Evolutionary conservation across 2,888 invertebrate species (phyloP), one percentile per base, ranked within the genome.

Genomic region (Phyllotreta cruciferae): DNA sequence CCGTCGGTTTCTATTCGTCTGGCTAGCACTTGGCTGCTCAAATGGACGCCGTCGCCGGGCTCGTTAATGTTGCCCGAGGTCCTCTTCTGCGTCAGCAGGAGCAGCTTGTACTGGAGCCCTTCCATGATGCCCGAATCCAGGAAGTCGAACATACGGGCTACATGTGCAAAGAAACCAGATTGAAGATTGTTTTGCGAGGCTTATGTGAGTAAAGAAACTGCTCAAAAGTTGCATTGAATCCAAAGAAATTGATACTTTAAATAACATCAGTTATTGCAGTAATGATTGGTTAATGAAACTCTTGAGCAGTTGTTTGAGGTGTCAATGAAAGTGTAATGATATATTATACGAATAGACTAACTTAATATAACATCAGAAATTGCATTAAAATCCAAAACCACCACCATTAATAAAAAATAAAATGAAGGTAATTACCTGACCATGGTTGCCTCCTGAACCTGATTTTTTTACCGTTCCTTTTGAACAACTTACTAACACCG

Each of bases 71-170:
- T 80, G 66, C 89, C 87, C 70, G 84, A 83, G 8, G 88, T 87
- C 72, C 88, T 88, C 66, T 80, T 80, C 71, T 84, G 82, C 6
- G 85, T 85, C 74, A 88, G 79, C 64, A 82, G 83, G 58, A 89
- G 81, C 71, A 96, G 83, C 66, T 92, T 90, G 83, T 94, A 90
- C 80, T 93, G 91, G 44, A 97, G 85, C 0, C 93, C 91, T 81
- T 96, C 95, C 96, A 96, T 96, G 69, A 92, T 91, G 56, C 96
- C 92, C 69, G 90, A 83, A 83, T 97, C 97, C 82, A 96, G 93
- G 84, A 92, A 96, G 83, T 97, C 96, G 80, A 94, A 94, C 86
- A 93, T 91, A 73, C 94, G 91, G 70, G 95, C 96, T 96, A 85
- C 14, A 86, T 10, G 11, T 7, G 11, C 24, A 56, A 60, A 24